Percentiles rank a stretch among this genome's conserved stretches.
These are phyloP conservation scores for Coecobrya sp. DNA, from an alignment of 2,888 invertebrate genomes.

Conservation along the genomic window DNA sequence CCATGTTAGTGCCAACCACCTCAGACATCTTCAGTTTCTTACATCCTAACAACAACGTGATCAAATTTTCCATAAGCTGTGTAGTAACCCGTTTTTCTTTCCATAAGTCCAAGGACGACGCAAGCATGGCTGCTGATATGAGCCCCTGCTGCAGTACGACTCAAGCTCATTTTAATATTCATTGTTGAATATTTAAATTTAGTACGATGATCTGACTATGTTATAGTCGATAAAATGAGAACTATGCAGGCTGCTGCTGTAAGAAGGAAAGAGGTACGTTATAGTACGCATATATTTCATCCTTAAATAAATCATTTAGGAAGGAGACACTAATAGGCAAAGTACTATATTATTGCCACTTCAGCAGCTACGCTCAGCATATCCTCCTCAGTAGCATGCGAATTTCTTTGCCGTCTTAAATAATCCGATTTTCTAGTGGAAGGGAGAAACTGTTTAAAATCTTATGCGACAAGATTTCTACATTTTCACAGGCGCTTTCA, in stretches of 20 bases:
- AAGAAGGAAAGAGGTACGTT: background rate
- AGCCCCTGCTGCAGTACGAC: background rate
- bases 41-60: too few species aligned
- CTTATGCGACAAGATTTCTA: constrained; percentile 68
- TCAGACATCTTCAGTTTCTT: background rate
- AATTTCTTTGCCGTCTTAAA: background rate
- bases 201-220: background rate
- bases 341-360: constrained; percentile 53
- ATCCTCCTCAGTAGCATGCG: background rate
- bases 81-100: too few species aligned
- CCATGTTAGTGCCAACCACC: background rate
- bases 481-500: too few species aligned
- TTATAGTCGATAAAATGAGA: background rate
- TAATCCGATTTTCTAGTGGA: constrained; percentile 68
- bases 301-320: constrained; percentile 66
- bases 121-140: too few species aligned
- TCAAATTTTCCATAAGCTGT: too few species aligned
- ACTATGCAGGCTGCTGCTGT: background rate
- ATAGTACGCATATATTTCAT: constrained; percentile 53
- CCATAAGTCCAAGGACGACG: constrained; percentile 13
- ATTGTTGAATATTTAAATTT: constrained; percentile 64
- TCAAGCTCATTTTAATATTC: constrained; percentile 15
- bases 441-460: constrained; percentile 53
- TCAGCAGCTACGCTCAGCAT: constrained; percentile 35
- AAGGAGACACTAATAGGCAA: constrained; percentile 58